These are phyloP conservation scores for Siderastrea radians DNA, from an alignment of 92 coral and sea anemone genomes.

Conservation along the genomic window DNA sequence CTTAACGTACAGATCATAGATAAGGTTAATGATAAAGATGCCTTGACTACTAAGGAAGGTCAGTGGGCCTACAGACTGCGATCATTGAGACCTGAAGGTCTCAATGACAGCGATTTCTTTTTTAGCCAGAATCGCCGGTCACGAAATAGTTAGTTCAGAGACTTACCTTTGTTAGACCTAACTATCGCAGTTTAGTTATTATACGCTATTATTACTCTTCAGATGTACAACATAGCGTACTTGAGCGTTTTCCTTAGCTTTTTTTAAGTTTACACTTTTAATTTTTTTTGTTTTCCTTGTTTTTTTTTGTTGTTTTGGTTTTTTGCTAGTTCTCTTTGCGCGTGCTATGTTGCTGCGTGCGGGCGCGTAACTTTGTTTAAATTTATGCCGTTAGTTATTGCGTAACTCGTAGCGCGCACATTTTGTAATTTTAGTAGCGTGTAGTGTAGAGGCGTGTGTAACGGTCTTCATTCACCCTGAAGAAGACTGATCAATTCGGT, in stretches of 20 bases:
- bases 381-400: background rate
- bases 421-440: background rate
- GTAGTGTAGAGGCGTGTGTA: too few species aligned
- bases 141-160: background rate
- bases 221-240: too few species aligned
- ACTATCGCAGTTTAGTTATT: background rate
- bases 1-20: conserved; percentile 9
- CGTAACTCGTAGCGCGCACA: background rate
- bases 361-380: background rate
- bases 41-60: conserved; percentile 49
- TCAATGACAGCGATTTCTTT: conserved; percentile 41
- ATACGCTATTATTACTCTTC: too few species aligned
- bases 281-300: conserved; percentile 1
- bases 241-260: too few species aligned
- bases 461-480: too few species aligned
- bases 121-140: conserved; percentile 26
- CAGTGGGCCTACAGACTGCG: conserved; percentile 54
- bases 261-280: background rate
- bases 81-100: conserved; percentile 43
- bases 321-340: background rate
- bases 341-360: background rate
- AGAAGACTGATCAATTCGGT: background rate
- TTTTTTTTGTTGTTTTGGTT: background rate
- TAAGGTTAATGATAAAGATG: background rate
- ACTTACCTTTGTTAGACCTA: background rate